Evolutionary conservation across 2,888 invertebrate species (phyloP).

Genomic region (Lasioglossum morio): DNA sequence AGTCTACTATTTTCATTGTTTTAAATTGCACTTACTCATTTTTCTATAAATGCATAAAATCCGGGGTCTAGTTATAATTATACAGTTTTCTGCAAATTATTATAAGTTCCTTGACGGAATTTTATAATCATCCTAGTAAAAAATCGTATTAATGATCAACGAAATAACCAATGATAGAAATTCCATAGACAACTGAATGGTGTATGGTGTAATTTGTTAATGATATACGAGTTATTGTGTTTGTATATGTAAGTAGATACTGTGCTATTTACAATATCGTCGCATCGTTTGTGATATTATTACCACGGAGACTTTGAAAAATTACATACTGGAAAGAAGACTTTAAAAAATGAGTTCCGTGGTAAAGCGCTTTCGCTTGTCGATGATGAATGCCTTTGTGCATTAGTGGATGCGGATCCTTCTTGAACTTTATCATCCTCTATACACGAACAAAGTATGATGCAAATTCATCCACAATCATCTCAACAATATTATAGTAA

Average conservation of each 20-base stretch:
- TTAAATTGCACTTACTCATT: no score
- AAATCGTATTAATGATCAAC: no score
- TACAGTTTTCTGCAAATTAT: no score
- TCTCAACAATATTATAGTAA: not conserved
- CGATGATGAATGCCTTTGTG: conserved; percentile 6
- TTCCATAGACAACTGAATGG: not conserved
- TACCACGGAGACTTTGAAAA: not conserved
- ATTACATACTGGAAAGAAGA: not conserved
- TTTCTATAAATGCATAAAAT: no score
- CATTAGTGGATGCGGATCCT: not conserved
- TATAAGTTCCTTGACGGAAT: no score
- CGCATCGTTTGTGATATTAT: not conserved
- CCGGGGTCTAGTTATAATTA: no score
- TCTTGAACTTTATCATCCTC: conserved; percentile 4
- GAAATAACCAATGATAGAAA: no score
- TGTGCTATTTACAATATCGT: not conserved
- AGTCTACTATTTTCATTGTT: no score
- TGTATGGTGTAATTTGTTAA: not conserved
- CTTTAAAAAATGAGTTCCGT: not conserved
- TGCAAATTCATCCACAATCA: not conserved
- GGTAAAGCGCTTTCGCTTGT: not conserved
- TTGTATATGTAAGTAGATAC: not conserved
- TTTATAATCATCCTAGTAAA: no score
- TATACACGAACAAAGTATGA: not conserved
- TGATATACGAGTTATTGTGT: not conserved